Base-by-base conservation (phyloP, 2,888 invertebrate genomes). In the Neria commutata region DNA sequence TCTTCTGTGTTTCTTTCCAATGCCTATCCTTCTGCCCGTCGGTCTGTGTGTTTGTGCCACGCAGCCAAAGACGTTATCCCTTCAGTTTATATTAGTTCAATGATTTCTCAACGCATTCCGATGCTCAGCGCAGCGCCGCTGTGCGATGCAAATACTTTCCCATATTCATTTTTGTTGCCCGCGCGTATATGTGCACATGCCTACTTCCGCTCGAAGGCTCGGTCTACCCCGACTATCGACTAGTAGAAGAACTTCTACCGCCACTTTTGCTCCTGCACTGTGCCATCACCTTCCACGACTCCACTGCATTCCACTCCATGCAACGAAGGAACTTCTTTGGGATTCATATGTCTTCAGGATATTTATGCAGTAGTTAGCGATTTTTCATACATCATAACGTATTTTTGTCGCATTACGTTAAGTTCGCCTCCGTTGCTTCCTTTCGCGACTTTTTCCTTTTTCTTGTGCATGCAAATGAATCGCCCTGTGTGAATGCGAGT, bases 351-450 rank as follows among this genome's bases (percentile, higher is more conserved):
- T 75, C 72, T 73, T 69, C 73, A 72, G 72, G 70, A 71, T 77
- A 74, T 78, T 74, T 78, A 76, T 78, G 77, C 78, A 73, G 78
- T 75, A 78, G 76, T 76, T 76, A 78, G 78, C 61, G 67, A 66
- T 59, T 63, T 66, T 61, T 56, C 49, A 75, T 71, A 75, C 72
- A 75, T 75, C 68, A 72, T 62, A 64, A 70, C 67, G 71, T 68
- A 74, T 77, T 75, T 78, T 76, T 77, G 77, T 77, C 76, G 76
- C 77, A 78, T 77, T 75, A 77, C 73, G 76, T 77, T 75, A 67
- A 68, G 72, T 68, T 76, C 70, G 70, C 70, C 65, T 57, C 29
- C 52, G 48, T 58, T 50, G 25, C 5, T 33, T 24, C 3, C 29
- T 45, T n/a, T 52, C 52, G 56, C 3, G 21, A 33, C 61, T 29